Evolutionary conservation across 2,113 vertebrate genomes (phyloP).

Genomic region (Callopanchax toddi): DNA sequence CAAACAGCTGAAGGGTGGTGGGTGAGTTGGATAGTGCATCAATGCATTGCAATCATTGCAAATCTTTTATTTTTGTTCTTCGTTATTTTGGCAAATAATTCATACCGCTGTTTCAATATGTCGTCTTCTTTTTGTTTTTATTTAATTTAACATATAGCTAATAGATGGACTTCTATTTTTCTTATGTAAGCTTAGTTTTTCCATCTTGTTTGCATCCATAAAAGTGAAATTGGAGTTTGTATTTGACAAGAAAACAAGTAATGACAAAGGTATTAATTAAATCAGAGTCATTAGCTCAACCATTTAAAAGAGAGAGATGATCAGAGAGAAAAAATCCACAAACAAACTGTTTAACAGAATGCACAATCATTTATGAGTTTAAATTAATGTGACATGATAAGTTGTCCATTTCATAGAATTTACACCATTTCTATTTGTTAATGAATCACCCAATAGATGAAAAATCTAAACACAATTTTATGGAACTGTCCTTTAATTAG

Average conservation of each 20-base stretch:
- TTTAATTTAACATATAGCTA: too few species aligned
- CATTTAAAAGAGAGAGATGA: not conserved
- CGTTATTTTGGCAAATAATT: conserved; percentile 41
- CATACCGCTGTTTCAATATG: too few species aligned
- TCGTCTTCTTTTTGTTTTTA: not conserved
- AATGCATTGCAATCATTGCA: conserved; percentile 18
- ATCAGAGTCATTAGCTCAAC: conserved; percentile 4
- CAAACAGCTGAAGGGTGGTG: conserved; percentile 43
- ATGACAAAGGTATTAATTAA: conserved; percentile 8
- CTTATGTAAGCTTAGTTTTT: too few species aligned
- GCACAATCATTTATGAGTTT: conserved; percentile 23
- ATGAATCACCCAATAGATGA: conserved; percentile 22
- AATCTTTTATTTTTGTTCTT: conserved; percentile 39
- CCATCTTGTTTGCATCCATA: not conserved
- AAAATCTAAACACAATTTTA: conserved; percentile 34
- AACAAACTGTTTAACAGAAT: conserved; percentile 26
- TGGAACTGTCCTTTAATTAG: conserved; percentile 10
- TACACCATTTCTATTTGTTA: conserved; percentile 6
- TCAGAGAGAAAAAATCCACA: not conserved
- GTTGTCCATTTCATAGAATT: conserved; percentile 33
- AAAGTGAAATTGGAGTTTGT: not conserved
- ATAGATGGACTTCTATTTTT: too few species aligned
- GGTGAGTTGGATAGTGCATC: conserved; percentile 39
- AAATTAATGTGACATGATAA: conserved; percentile 22
- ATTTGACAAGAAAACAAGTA: conserved; percentile 11